phyloP scores from a whole-genome alignment of 2,113 vertebrate genomes.

The Phasianus colchicus region DNA sequence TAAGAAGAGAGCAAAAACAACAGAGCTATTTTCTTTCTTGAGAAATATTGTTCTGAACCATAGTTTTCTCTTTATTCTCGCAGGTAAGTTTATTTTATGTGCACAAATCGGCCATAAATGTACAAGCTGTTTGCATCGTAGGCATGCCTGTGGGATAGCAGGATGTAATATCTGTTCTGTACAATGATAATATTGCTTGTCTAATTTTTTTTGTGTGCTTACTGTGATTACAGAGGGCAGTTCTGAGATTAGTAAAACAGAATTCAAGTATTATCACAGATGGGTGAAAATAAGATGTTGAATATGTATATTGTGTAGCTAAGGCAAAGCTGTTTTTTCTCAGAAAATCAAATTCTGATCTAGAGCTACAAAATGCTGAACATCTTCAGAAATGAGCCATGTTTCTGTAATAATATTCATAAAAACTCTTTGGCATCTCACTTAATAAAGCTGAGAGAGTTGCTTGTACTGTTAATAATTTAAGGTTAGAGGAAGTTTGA shows the following conservation, averaged over 20 bases:
- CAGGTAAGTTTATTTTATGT: not conserved
- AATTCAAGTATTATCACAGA: conserved; percentile 19
- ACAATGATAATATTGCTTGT: not conserved
- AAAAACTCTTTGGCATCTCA: not conserved
- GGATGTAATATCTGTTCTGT: conserved; percentile 1
- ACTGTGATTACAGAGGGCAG: conserved; percentile 13
- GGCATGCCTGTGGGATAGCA: not conserved
- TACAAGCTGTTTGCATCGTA: conserved; percentile 12
- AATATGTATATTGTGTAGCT: conserved; percentile 22
- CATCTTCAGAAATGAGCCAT: not conserved
- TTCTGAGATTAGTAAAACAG: conserved; percentile 12
- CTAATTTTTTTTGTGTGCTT: not conserved
- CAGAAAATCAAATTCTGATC: not conserved
- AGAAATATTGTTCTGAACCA: not conserved
- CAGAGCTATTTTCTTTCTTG: not conserved
- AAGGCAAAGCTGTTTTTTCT: not conserved
- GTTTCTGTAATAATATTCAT: not conserved
- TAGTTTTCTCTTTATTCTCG: conserved; percentile 7
- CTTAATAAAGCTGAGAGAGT: not conserved
- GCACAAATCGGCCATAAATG: conserved; percentile 21
- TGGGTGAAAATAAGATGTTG: conserved; percentile 8
- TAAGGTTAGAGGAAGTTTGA: not conserved
- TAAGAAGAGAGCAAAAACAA: not conserved
- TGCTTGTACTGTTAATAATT: not conserved
- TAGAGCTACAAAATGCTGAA: not conserved